phyloP scores from a whole-genome alignment of 2,888 invertebrate species.

The Drosophila sordidula region DNA sequence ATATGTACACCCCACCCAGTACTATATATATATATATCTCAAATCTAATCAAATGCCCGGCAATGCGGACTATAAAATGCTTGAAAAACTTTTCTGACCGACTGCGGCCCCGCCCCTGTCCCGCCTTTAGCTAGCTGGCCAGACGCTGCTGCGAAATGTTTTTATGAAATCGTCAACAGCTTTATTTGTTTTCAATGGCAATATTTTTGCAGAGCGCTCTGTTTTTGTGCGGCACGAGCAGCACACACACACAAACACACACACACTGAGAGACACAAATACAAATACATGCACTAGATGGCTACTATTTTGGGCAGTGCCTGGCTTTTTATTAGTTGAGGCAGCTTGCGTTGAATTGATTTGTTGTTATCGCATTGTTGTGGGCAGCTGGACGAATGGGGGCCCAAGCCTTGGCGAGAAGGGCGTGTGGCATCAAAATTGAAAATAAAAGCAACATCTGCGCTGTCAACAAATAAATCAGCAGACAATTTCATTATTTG shows the following conservation, averaged over 20 bases:
- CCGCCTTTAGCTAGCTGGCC: constrained; percentile 3
- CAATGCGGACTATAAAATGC: constrained; percentile 65
- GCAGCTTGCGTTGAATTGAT: constrained; percentile 80
- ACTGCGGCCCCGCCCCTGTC: constrained; percentile 1
- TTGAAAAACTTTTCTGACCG: constrained; percentile 45
- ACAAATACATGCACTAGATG: constrained; percentile 48
- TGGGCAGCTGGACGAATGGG: constrained; percentile 64
- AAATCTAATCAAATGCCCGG: constrained; percentile 70
- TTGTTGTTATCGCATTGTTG: constrained; percentile 79
- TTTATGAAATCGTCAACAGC: constrained; percentile 79
- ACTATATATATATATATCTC: not conserved
- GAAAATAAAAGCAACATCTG: constrained; percentile 81
- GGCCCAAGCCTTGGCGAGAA: not conserved
- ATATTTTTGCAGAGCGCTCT: constrained; percentile 64
- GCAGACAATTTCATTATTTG: constrained; percentile 81
- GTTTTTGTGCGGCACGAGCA: constrained; percentile 15
- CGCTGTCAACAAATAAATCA: constrained; percentile 80
- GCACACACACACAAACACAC: constrained; percentile 14
- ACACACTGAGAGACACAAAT: constrained; percentile 16
- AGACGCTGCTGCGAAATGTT: constrained; percentile 36
- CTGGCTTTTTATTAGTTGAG: constrained; percentile 75
- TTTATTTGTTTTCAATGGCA: constrained; percentile 81
- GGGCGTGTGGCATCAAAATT: constrained; percentile 68
- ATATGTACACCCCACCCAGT: not conserved
- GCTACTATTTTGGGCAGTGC: constrained; percentile 39